Evolutionary conservation across 2,113 vertebrate species (phyloP).

Genomic region (Gymnarchus niloticus): DNA sequence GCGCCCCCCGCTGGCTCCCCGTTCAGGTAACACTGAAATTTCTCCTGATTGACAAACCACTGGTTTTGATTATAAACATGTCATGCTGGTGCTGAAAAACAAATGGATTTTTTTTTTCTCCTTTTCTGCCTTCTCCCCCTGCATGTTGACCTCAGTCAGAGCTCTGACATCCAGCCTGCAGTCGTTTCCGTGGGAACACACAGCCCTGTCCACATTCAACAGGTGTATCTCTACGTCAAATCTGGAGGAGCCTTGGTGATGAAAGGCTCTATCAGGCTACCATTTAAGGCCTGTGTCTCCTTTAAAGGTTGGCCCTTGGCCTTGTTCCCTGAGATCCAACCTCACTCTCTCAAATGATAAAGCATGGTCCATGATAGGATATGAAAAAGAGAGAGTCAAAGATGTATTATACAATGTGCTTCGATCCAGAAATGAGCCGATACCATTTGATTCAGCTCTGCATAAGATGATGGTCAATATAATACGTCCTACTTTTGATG

Average conservation of each 20-base stretch:
- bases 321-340: background rate
- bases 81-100: constrained; percentile 25
- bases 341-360: background rate
- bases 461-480: background rate
- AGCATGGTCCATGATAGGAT: background rate
- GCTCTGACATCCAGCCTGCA: constrained; percentile 44
- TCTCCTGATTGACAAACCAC: constrained; percentile 2
- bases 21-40: background rate
- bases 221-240: background rate
- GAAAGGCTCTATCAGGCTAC: background rate
- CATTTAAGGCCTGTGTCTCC: background rate
- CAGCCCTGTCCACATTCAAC: background rate
- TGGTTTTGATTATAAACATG: constrained; percentile 32
- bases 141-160: background rate
- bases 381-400: background rate
- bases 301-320: background rate
- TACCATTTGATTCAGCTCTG: background rate
- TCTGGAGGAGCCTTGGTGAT: background rate
- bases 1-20: background rate
- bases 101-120: constrained; percentile 10
- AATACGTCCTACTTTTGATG: background rate
- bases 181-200: background rate
- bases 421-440: background rate
- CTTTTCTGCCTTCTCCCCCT: background rate
- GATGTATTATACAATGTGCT: background rate